Conservation (phyloP, 2,888 invertebrate genomes). For the Cabera pusaria region DNA sequence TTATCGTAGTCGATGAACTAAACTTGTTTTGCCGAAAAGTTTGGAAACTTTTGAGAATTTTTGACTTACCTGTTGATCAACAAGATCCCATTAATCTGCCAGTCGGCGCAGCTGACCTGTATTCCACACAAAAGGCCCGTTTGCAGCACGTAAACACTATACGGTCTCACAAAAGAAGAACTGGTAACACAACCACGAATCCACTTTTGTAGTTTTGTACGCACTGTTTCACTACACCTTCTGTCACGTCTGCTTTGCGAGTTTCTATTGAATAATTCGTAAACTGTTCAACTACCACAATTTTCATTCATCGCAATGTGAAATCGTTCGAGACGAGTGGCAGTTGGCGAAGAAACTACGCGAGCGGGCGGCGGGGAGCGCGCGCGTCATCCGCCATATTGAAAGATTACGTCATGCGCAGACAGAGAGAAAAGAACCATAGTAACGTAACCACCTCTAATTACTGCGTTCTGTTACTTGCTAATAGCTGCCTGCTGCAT, state of each 20-base stretch:
- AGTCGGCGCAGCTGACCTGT: conserved; percentile 57
- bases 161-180: conserved; percentile 75
- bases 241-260: conserved; percentile 47
- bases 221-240: conserved; percentile 63
- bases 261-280: conserved; percentile 56
- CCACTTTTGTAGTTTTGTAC: conserved; percentile 69
- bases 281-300: conserved; percentile 58
- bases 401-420: conserved; percentile 71
- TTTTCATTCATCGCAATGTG: conserved; percentile 76
- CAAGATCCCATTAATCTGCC: conserved; percentile 79
- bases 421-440: too few relatives aligned
- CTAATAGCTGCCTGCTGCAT: too few relatives aligned
- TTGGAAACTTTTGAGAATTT: conserved; percentile 29
- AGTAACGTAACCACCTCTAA: too few relatives aligned
- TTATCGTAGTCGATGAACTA: conserved; percentile 14
- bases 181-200: conserved; percentile 73
- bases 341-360: conserved; percentile 63
- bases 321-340: conserved; percentile 72
- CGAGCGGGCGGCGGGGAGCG: conserved; percentile 58
- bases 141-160: conserved; percentile 74
- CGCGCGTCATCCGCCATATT: conserved; percentile 82
- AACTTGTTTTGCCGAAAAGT: conserved; percentile 26
- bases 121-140: conserved; percentile 48
- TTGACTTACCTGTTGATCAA: conserved; percentile 69
- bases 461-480: too few relatives aligned